Conservation (phyloP, 2,888 invertebrate genomes). For the Macrophya alboannulata region DNA sequence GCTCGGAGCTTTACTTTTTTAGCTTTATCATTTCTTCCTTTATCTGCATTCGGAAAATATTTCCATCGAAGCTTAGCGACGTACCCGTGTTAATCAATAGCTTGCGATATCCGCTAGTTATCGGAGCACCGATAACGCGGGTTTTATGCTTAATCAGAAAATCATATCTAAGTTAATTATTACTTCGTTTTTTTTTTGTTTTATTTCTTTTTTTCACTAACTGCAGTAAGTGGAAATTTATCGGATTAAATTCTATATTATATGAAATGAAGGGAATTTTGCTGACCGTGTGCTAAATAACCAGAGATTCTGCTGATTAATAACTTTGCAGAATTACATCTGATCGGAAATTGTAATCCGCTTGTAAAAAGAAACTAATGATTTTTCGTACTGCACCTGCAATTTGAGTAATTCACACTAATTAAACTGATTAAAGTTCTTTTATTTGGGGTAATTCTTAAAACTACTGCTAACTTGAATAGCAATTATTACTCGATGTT, state of each 20-base stretch:
- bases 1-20: neutral
- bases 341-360: neutral
- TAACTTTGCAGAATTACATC: neutral
- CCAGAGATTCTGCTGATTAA: neutral
- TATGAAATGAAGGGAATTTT: neutral
- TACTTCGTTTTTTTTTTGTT: neutral
- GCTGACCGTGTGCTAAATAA: neutral
- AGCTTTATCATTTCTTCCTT: neutral
- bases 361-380: neutral
- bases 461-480: neutral
- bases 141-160: neutral
- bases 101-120: neutral
- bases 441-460: neutral
- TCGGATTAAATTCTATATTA: neutral
- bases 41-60: neutral
- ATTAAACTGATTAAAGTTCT: neutral
- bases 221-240: neutral
- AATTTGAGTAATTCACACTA: neutral
- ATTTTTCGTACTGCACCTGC: neutral
- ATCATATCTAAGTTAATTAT: slow-evolving; percentile 8
- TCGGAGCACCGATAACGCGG: neutral
- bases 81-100: slow-evolving; percentile 14
- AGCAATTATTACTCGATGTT: neutral
- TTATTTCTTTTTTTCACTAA: no score
- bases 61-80: neutral